phyloP scores from a whole-genome alignment of 2,797 vertebrate species.

The Leuciscus waleckii region DNA sequence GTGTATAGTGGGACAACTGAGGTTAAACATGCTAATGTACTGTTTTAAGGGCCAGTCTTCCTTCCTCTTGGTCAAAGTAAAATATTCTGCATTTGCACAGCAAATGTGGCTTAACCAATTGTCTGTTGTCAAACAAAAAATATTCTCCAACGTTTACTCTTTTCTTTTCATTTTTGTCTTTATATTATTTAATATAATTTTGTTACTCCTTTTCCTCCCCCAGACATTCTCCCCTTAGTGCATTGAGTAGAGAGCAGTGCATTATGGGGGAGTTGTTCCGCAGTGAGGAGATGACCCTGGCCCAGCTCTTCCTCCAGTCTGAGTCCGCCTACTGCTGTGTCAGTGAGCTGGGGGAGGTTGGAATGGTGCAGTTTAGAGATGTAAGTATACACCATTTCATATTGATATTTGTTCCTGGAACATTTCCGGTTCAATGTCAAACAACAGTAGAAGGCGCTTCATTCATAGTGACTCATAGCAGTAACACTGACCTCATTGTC shows the following conservation, averaged over 20 bases:
- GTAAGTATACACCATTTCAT: conserved; percentile 78
- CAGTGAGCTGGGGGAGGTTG: conserved; percentile 95
- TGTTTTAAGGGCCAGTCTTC: background rate
- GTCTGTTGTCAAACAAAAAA: background rate
- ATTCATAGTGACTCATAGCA: background rate
- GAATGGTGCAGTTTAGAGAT: conserved; percentile 97
- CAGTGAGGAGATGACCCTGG: conserved; percentile 96
- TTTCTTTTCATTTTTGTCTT: background rate
- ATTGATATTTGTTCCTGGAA: background rate
- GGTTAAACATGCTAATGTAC: background rate
- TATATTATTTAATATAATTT: background rate
- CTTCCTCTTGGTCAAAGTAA: background rate
- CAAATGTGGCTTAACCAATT: background rate
- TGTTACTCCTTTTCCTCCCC: too few relatives aligned
- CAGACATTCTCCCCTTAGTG: conserved; percentile 35
- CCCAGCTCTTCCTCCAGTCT: conserved; percentile 94
- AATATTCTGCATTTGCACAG: background rate
- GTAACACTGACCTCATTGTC: background rate
- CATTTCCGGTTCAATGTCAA: background rate
- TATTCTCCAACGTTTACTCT: background rate
- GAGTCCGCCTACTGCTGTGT: conserved; percentile 97
- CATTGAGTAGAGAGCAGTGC: conserved; percentile 46
- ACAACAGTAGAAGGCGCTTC: background rate
- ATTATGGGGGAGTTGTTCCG: conserved; percentile 93
- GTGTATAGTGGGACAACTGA: background rate